These are phyloP conservation scores for Torymus texanus DNA, from an alignment of 2,888 invertebrate genomes.

Conservation along the genomic window DNA sequence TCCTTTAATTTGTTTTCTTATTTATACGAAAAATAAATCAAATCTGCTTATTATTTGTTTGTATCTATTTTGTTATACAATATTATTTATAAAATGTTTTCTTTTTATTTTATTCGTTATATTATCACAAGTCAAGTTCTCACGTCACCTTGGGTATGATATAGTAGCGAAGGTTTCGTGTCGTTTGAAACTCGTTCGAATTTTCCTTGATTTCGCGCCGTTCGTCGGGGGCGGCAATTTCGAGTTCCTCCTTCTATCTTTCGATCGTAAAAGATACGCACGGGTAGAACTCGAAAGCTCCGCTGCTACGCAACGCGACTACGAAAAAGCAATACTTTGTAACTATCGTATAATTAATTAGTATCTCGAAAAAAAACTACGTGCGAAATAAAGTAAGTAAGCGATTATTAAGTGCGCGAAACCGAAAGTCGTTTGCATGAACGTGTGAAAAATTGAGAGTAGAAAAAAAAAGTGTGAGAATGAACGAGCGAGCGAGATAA, in stretches of 20 bases:
- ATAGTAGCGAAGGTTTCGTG: slow-evolving; percentile 10
- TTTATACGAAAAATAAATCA: slow-evolving; percentile 10
- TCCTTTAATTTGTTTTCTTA: slow-evolving; percentile 3
- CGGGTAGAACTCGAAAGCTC: slow-evolving; percentile 13
- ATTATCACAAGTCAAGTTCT: slow-evolving; percentile 32
- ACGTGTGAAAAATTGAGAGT: slow-evolving; percentile 41
- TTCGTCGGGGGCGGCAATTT: slow-evolving; percentile 13
- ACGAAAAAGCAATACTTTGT: slow-evolving; percentile 83
- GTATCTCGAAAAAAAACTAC: slow-evolving; percentile 55
- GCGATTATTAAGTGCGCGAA: slow-evolving; percentile 43
- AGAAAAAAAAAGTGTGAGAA: slow-evolving; percentile 39
- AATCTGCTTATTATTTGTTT: slow-evolving; percentile 12
- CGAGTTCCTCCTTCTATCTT: slow-evolving; percentile 4
- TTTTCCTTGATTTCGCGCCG: slow-evolving; percentile 56
- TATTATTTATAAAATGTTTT: slow-evolving; percentile 1
- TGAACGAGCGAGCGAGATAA: slow-evolving; percentile 42
- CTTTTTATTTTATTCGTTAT: slow-evolving; percentile 18
- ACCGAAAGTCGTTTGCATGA: slow-evolving; percentile 55
- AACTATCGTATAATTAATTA: slow-evolving; percentile 74
- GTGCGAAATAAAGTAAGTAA: slow-evolving; percentile 56
- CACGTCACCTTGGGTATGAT: slow-evolving; percentile 3
- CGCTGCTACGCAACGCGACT: slow-evolving; percentile 38
- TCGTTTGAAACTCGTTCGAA: slow-evolving; percentile 44
- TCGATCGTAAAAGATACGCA: slow-evolving; percentile 11
- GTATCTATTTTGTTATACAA: slow-evolving; percentile 3